A percentile compares a stretch with the other conserved stretches of the same genome.
Evolutionary conservation across 2,113 vertebrate genomes (phyloP).

Genomic region (Gambusia holbrooki): DNA sequence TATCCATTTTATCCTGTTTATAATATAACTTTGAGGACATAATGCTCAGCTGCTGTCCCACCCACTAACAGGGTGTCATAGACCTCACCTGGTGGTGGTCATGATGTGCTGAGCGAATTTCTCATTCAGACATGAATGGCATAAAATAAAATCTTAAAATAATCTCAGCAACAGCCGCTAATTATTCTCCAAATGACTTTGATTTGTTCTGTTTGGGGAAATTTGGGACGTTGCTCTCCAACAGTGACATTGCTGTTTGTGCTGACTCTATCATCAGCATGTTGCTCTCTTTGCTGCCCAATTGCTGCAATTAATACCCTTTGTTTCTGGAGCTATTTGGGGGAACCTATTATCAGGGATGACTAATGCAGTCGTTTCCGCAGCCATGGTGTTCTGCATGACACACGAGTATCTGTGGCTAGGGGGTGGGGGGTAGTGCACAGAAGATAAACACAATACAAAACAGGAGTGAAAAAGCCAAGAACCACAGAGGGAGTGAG

Average conservation of each 20-base stretch:
- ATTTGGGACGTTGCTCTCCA: neutral
- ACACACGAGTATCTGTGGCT: conserved; percentile 11
- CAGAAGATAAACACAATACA: conserved; percentile 7
- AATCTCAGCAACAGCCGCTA: neutral
- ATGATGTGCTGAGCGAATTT: no score
- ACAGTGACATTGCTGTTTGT: neutral
- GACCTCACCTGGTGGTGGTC: no score
- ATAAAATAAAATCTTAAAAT: neutral
- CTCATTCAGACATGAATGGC: neutral
- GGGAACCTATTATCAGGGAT: conserved; percentile 21
- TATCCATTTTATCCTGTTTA: no score
- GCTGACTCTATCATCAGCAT: neutral
- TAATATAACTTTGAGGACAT: no score
- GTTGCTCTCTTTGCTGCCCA: neutral
- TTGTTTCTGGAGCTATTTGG: conserved; percentile 25
- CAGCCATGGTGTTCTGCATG: conserved; percentile 17
- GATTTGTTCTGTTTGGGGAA: neutral
- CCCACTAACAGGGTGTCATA: no score
- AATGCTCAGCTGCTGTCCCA: no score
- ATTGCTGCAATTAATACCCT: conserved; percentile 13
- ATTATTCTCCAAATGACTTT: neutral
- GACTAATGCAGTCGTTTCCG: conserved; percentile 42
- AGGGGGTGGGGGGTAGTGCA: neutral
- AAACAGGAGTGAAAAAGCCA: neutral
- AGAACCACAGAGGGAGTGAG: neutral